Evolutionary conservation across 2,888 invertebrate genomes (phyloP), one percentile per base, ranked within the genome.

Genomic region (Carabus problematicus): DNA sequence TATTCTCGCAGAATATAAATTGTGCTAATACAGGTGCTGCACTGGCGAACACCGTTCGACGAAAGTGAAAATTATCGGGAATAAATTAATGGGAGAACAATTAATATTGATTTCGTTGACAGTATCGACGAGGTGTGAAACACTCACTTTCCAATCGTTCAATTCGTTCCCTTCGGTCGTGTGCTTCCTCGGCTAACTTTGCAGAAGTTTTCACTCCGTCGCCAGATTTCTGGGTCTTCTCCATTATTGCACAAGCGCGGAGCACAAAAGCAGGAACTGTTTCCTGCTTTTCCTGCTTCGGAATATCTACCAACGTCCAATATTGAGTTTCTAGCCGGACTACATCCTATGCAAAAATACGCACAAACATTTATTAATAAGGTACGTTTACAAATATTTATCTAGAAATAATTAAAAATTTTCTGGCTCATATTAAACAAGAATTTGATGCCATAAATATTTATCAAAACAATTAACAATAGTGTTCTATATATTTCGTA

Each of bases 301-400:
- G 96, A 70, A 97, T 93, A 82, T 96, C 96, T 70, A 97, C 92
- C 76, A 97, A 83, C 7, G 94, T 93, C 96, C 96, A 96, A 83
- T 96, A 95, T 79, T 95, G 93, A 7, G 94, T 93, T 84, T 95
- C 95, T 77, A 95, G 84, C 73, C 93, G 91, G 73, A 94, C 94
- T 52, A 95, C 95, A 76, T 95, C 94, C 94, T 94, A 83, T 52
- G 52, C 9, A 11, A 52, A 55, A 9, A 55, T 18, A 14, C 14
- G 9, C 54, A 54, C 14, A 8, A 54, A 2, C 6, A 12, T 29
- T 29, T 29, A 29, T n/a, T n/a, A n/a, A n/a, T 6, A 29, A 29
- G 29, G 3, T 6, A 29, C 29, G 3, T 29, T 29, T 29, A 29
- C 29, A 29, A 29, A 29, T 29, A 29, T 6, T 2, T 3, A 29